These are phyloP conservation scores for Ypsolopha sequella DNA, from an alignment of 2,888 invertebrate genomes.

Conservation along the genomic window DNA sequence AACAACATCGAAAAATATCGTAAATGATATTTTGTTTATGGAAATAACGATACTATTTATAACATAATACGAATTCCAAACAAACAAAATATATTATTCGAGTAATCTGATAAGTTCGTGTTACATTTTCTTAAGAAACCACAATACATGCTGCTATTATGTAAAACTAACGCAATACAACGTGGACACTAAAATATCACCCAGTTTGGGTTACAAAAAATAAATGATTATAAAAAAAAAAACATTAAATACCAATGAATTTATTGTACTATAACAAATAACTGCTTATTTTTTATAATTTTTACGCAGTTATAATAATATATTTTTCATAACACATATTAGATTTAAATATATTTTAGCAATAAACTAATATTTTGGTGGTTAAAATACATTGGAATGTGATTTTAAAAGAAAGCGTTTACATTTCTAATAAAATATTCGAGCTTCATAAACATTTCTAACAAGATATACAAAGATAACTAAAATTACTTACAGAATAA, in stretches of 20 bases:
- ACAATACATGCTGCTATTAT: not conserved
- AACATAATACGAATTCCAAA: slow-evolving; percentile 61
- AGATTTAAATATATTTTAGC: slow-evolving; percentile 3
- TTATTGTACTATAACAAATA: not conserved
- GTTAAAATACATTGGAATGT: slow-evolving; percentile 14
- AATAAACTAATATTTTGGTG: slow-evolving; percentile 18
- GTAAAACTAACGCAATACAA: not conserved
- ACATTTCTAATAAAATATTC: not conserved
- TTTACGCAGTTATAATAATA: slow-evolving; percentile 1
- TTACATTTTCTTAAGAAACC: too few relatives aligned
- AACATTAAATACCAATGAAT: not conserved
- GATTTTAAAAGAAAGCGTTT: not conserved
- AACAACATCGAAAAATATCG: not conserved
- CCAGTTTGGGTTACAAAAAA: not conserved
- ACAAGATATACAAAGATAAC: not conserved
- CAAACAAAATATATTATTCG: slow-evolving; percentile 15
- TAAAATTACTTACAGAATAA: slow-evolving; percentile 3
- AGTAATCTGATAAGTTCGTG: not conserved
- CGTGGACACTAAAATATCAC: not conserved
- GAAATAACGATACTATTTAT: slow-evolving; percentile 56
- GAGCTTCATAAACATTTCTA: too few relatives aligned
- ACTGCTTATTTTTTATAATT: not conserved
- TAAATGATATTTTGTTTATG: slow-evolving; percentile 23
- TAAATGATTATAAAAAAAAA: not conserved
- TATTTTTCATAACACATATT: not conserved